Conservation (phyloP, 2,797 vertebrate genomes). For the Fringilla coelebs region DNA sequence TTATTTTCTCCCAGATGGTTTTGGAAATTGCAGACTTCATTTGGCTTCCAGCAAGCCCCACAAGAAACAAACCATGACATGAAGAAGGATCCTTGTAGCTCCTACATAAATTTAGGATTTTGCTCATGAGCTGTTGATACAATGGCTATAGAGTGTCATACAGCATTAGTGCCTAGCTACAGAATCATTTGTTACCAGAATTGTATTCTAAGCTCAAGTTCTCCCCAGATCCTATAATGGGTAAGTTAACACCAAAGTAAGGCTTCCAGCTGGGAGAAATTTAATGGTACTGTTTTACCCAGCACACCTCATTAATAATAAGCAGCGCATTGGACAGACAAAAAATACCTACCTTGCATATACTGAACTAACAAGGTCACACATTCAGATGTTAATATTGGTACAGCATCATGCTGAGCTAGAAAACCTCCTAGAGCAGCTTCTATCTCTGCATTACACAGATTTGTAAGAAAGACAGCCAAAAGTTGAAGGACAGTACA, state of each 20-base stretch:
- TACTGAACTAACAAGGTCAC: background rate
- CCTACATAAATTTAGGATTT: background rate
- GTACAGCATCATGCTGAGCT: background rate
- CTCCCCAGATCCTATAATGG: background rate
- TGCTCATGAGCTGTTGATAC: background rate
- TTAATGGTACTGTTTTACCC: background rate
- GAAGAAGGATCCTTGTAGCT: background rate
- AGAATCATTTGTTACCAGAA: background rate
- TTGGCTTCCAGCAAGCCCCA: background rate
- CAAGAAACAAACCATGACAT: background rate
- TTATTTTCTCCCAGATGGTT: slow-evolving; percentile 14
- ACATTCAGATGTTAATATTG: background rate
- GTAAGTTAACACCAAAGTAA: background rate
- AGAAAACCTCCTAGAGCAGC: background rate
- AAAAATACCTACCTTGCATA: background rate
- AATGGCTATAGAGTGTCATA: background rate
- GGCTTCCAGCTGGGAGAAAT: background rate
- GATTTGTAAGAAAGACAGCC: background rate
- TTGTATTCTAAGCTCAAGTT: background rate
- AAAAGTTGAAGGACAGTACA: background rate
- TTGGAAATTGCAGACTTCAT: slow-evolving; percentile 14
- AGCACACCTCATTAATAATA: background rate
- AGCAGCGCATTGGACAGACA: background rate
- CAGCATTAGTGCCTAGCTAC: background rate
- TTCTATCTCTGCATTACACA: background rate